A percentile compares a stretch with the other conserved stretches of the same genome.
phyloP scores from a whole-genome alignment of 2,888 invertebrate genomes.

The Clitarchus hookeri region DNA sequence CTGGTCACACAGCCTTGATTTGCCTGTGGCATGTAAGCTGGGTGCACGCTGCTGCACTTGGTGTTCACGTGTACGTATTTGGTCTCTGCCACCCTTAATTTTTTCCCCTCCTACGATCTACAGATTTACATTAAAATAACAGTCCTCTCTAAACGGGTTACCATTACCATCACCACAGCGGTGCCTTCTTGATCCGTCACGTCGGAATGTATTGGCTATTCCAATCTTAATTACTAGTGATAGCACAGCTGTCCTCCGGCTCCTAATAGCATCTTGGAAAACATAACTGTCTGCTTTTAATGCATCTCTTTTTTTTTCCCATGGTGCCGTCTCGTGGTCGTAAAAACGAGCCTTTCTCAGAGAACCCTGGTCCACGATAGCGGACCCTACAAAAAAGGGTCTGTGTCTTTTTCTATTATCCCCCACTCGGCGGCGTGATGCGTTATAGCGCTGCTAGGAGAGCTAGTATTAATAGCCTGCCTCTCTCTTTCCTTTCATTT shows the following conservation, averaged over 20 bases:
- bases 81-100: too few relatives aligned
- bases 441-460: neutral
- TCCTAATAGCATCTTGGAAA: constrained; percentile 7
- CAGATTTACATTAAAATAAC: neutral
- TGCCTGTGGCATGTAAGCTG: too few relatives aligned
- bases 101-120: too few relatives aligned
- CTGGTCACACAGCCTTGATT: too few relatives aligned
- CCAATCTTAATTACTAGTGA: neutral
- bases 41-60: too few relatives aligned
- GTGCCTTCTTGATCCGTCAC: neutral
- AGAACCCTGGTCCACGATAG: neutral
- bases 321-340: neutral
- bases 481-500: neutral
- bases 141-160: neutral
- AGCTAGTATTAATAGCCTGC: neutral
- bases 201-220: neutral
- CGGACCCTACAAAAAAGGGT: neutral
- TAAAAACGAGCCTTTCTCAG: neutral
- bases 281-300: neutral
- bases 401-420: neutral
- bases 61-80: too few relatives aligned
- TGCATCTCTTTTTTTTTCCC: too few relatives aligned
- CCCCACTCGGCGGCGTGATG: neutral
- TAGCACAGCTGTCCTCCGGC: neutral
- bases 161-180: neutral